Percentiles rank a stretch among this genome's conserved stretches.
phyloP scores from a whole-genome alignment of 2,888 invertebrate species.

The Thymelicus acteon region DNA sequence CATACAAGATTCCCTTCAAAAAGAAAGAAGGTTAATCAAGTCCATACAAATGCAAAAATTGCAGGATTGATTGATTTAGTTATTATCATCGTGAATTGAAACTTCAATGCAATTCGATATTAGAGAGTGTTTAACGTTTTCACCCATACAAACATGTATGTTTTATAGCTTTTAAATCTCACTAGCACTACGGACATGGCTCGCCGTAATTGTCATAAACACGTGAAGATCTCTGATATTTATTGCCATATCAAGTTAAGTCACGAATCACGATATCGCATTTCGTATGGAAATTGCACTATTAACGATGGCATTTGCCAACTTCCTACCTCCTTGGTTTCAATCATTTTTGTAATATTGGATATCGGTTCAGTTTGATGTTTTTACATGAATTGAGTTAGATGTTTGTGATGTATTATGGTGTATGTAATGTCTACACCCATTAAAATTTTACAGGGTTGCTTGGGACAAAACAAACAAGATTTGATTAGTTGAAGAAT shows the following conservation, averaged over 20 bases:
- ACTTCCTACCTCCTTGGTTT: slow-evolving; percentile 11
- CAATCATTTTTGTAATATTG: slow-evolving; percentile 17
- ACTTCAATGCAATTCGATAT: not conserved
- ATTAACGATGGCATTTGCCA: slow-evolving; percentile 29
- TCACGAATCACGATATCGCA: slow-evolving; percentile 30
- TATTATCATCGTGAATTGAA: not conserved
- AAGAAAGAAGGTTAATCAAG: too few relatives aligned
- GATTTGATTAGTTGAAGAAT: too few relatives aligned
- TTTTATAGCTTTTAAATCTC: slow-evolving; percentile 16
- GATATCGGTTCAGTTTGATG: not conserved
- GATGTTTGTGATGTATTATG: too few relatives aligned
- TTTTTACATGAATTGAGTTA: not conserved
- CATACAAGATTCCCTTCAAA: too few relatives aligned
- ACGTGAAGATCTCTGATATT: slow-evolving; percentile 35
- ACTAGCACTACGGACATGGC: slow-evolving; percentile 18
- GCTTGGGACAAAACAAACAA: too few relatives aligned
- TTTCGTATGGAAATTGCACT: slow-evolving; percentile 33
- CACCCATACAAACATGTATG: not conserved
- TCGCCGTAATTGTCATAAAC: slow-evolving; percentile 31
- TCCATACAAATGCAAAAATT: too few relatives aligned
- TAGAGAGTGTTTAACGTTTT: slow-evolving; percentile 4
- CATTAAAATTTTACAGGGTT: too few relatives aligned
- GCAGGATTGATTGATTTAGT: too few relatives aligned
- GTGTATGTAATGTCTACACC: too few relatives aligned
- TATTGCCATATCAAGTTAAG: slow-evolving; percentile 34